Conservation (phyloP, 2,113 vertebrate species). For the Psammodynastes pulverulentus region DNA sequence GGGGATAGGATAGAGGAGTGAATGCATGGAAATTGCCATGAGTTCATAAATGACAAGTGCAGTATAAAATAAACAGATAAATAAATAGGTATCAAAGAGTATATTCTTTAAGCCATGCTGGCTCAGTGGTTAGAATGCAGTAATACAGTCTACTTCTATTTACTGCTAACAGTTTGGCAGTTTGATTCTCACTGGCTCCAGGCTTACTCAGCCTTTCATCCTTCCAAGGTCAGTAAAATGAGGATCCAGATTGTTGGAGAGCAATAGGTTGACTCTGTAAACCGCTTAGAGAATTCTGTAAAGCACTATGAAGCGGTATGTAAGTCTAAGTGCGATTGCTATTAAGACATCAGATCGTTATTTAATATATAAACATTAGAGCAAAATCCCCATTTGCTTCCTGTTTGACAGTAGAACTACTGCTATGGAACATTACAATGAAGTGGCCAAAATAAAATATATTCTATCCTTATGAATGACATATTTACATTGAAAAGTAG, state of each 20-base stretch:
- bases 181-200: not conserved
- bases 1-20: not conserved
- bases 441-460: not conserved
- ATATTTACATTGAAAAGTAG: not conserved
- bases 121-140: not conserved
- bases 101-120: not conserved
- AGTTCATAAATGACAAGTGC: not conserved
- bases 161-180: not conserved
- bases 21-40: not conserved
- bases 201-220: not conserved
- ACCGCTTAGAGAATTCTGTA: too few species aligned
- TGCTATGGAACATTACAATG: not conserved
- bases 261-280: not conserved
- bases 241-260: not conserved
- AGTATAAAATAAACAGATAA: not conserved
- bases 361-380: not conserved
- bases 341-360: not conserved
- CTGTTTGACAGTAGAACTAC: not conserved
- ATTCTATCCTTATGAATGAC: not conserved
- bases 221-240: not conserved
- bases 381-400: not conserved
- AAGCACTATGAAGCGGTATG: not conserved
- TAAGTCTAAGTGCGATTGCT: not conserved
- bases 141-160: not conserved
- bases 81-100: not conserved